Percentiles rank a stretch among this genome's conserved stretches.
Evolutionary conservation across 1,140 invertebrate species (phyloP).

Genomic region (Brachionus manjavacas): DNA sequence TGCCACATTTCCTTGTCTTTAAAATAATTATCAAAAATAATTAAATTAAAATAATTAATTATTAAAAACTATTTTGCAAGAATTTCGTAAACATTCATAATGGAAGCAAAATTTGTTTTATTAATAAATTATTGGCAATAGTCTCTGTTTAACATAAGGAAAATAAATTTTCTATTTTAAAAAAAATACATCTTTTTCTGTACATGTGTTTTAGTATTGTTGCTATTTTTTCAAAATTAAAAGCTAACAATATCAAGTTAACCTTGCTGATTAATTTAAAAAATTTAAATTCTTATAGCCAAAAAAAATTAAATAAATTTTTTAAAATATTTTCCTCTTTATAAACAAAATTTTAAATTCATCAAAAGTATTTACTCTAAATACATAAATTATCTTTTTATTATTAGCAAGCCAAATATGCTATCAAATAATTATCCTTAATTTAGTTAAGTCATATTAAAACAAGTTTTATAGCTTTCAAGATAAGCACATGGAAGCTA

Average conservation of each 20-base stretch:
- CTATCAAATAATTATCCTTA: not conserved
- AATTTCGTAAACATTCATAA: not conserved
- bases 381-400: not conserved
- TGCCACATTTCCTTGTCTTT: not conserved
- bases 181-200: too few relatives aligned
- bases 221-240: not conserved
- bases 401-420: not conserved
- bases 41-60: too few relatives aligned
- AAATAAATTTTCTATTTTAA: not conserved
- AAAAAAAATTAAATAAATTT: not conserved
- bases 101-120: not conserved
- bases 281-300: not conserved
- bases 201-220: too few relatives aligned
- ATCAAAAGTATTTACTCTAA: not conserved
- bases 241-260: not conserved
- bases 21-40: not conserved
- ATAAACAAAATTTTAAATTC: not conserved
- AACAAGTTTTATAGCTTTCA: not conserved
- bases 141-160: not conserved
- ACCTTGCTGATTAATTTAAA: not conserved
- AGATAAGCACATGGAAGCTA: not conserved
- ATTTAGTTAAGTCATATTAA: not conserved
- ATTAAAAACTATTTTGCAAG: not conserved
- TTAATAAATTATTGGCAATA: not conserved
- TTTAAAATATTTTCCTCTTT: not conserved